A percentile compares a stretch with the other conserved stretches of the same genome.
These are phyloP conservation scores for Agrochola litura DNA, from an alignment of 2,888 invertebrate genomes.

Conservation along the genomic window DNA sequence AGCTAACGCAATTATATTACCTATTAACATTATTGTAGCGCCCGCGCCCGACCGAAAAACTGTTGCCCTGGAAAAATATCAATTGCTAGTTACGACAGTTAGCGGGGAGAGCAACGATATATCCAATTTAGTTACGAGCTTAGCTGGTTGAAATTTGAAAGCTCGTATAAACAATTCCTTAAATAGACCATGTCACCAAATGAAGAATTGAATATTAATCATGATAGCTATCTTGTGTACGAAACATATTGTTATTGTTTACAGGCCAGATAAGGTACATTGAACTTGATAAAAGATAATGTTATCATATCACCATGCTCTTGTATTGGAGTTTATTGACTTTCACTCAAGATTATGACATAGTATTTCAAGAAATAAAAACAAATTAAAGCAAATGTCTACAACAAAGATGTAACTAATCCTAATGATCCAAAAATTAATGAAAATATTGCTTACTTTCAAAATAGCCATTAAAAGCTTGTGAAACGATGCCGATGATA, in stretches of 20 bases:
- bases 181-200: not conserved
- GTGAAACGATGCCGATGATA: not conserved
- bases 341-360: slow-evolving; percentile 19
- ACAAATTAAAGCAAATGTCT: not conserved
- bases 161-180: too few relatives aligned
- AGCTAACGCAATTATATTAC: too few relatives aligned
- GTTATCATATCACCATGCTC: slow-evolving; percentile 22
- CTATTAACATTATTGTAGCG: too few relatives aligned
- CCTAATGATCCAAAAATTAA: not conserved
- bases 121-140: not conserved
- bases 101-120: too few relatives aligned
- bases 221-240: not conserved
- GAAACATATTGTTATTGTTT: slow-evolving; percentile 43
- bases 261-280: slow-evolving; percentile 33
- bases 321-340: slow-evolving; percentile 6
- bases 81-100: too few relatives aligned
- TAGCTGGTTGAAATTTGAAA: too few relatives aligned
- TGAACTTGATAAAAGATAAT: slow-evolving; percentile 60
- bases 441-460: not conserved
- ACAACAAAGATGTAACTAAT: not conserved
- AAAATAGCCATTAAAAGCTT: not conserved
- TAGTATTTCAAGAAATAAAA: not conserved
- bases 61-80: too few relatives aligned
- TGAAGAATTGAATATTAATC: not conserved
- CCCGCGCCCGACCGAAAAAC: too few relatives aligned